Base-by-base conservation (phyloP, 2,113 vertebrate species). In the Canis aureus region DNA sequence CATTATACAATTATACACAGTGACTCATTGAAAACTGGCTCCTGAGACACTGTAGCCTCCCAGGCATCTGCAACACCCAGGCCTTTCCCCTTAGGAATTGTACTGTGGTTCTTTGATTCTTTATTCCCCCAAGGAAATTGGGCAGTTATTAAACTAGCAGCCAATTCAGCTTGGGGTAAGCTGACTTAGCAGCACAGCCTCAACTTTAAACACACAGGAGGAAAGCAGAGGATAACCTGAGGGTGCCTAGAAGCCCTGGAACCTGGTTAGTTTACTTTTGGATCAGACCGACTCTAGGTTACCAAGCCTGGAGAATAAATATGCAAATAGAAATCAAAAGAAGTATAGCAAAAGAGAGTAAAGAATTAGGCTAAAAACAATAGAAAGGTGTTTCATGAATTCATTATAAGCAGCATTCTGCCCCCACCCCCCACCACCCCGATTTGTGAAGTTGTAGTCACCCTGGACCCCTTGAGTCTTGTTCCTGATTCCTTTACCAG, bases 261-360 rank as follows among this genome's bases (percentile, higher is more conserved):
- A 49, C 11, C 29, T 90, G 53, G 13, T 62, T 74, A 86, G 82
- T 35, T 96, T 51, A n/a, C 38, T 38, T 88, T 35, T 20, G 35
- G 27, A 22, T 89, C 73, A 84, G 51, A 59, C 4, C 53, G 62
- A 27, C 57, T 91, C 32, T 35, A 71, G n/a, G 71, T 86, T 86
- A 73, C 73, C 49, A 53, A 83, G 0, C 73, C 79, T 66, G 16
- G 16, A 51, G 17, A 85, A 81, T 86, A 94, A 80, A 80, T 76
- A 69, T 53, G 12, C 49, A 76, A 88, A 67, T 23, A 57, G 53
- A 89, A 89, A 62, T 79, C 57, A 53, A 79, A 1, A 66, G 74
- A 51, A 87, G 84, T 66, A 4, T 16, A 92, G 27, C 69, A 49
- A 93, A 86, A 85, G 27, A 38, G 62, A 94, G 60, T n/a, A 80